phyloP scores from a whole-genome alignment of 2,797 vertebrate genomes.

The Takifugu ocellatus region DNA sequence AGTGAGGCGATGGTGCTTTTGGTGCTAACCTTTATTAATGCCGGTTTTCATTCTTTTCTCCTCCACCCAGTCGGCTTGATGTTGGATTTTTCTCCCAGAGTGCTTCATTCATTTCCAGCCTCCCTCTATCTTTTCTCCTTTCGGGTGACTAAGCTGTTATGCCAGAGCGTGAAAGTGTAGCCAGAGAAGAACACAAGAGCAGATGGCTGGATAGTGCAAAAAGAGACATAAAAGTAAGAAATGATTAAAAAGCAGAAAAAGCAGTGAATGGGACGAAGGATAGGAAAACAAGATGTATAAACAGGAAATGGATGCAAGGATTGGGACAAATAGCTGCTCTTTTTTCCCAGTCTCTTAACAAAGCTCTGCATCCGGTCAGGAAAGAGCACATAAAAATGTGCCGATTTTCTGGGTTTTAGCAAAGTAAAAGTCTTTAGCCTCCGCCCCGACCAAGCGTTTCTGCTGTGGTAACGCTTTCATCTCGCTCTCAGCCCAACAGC shows the following conservation, averaged over 20 bases:
- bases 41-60: conserved; percentile 41
- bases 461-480: conserved; percentile 46
- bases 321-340: too few relatives aligned
- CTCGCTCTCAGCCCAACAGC: conserved; percentile 28
- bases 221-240: conserved; percentile 38
- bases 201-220: conserved; percentile 46
- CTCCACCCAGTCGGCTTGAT: conserved; percentile 5
- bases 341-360: conserved; percentile 25
- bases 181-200: conserved; percentile 46
- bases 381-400: conserved; percentile 36
- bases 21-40: conserved; percentile 48
- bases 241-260: conserved; percentile 25
- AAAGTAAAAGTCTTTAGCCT: too few relatives aligned
- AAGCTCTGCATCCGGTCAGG: conserved; percentile 43
- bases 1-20: conserved; percentile 60
- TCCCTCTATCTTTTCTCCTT: conserved; percentile 15
- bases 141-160: conserved; percentile 39
- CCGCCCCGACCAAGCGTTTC: neutral
- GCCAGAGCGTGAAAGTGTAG: conserved; percentile 24
- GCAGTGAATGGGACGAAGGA: conserved; percentile 21
- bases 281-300: conserved; percentile 31
- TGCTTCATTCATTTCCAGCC: too few relatives aligned
- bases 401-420: neutral
- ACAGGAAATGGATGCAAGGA: conserved; percentile 24
- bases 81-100: neutral